phyloP scores from a whole-genome alignment of 2,888 invertebrate species.

The Lepetodrilus schrolli region DNA sequence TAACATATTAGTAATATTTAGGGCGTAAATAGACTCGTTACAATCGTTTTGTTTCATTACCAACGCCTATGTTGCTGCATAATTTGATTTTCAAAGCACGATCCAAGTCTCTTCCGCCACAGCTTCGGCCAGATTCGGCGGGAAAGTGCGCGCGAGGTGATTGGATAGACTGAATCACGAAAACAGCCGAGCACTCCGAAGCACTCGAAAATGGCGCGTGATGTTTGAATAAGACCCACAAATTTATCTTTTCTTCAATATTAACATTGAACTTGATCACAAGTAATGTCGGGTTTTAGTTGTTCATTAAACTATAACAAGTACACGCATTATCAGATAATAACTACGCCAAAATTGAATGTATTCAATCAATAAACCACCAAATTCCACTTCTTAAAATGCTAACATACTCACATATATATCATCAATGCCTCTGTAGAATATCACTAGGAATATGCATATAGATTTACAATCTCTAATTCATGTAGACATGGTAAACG shows the following conservation, averaged over 20 bases:
- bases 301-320: too few relatives aligned
- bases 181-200: slow-evolving; percentile 30
- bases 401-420: too few relatives aligned
- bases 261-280: not conserved
- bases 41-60: slow-evolving; percentile 6
- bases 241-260: not conserved
- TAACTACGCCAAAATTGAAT: too few relatives aligned
- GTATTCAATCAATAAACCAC: too few relatives aligned
- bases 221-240: not conserved
- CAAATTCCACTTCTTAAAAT: too few relatives aligned
- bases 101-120: slow-evolving; percentile 33
- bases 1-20: not conserved
- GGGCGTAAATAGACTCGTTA: not conserved
- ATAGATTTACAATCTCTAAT: too few relatives aligned
- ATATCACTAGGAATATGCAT: too few relatives aligned
- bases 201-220: slow-evolving; percentile 30
- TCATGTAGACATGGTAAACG: too few relatives aligned
- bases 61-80: slow-evolving; percentile 11
- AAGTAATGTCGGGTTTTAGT: too few relatives aligned
- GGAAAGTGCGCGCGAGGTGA: slow-evolving; percentile 40
- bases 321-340: too few relatives aligned
- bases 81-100: slow-evolving; percentile 25
- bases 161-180: slow-evolving; percentile 36
- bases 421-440: too few relatives aligned
- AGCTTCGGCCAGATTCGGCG: slow-evolving; percentile 45